Evolutionary conservation across 2,888 invertebrate species (phyloP), one percentile per base, ranked within the genome.

Genomic region (Latrodectus elegans): DNA sequence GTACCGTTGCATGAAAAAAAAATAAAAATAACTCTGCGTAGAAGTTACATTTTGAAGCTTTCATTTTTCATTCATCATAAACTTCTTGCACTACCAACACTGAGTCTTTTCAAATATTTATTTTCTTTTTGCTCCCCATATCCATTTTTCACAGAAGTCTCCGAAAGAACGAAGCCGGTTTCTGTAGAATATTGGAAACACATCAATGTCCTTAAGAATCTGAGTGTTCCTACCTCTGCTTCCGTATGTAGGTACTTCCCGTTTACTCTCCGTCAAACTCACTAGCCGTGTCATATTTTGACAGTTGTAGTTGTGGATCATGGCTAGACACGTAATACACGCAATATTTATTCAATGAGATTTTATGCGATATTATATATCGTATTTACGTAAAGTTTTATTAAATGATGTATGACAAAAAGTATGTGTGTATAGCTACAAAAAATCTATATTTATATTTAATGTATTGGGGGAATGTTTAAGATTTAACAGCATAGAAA

Each of bases 181-280:
- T 22, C 68, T 51, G 55, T 70, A 68, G 51, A 75, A 68, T 85
- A 85, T 85, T 70, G 85, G 85, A 85, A 85, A 85, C 75, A 68
- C 85, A 85, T 85, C 85, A 85, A 85, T 77, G 85, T 85, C 79
- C 65, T 80, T 79, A 79, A 85, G 74, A 85, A 75, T 78, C 22
- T 64, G n/a, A 60, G 64, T n/a, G 60, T 26, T 52, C 14, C 38
- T 64, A 26, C 0, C 38, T 11, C 64, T 49, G 9, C 14, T 75
- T 38, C 38, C 38, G n/a, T 10, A 60, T 12, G 60, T 60, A 11
- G 12, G 60, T 15, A 60, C 60, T 60, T n/a, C n/a, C 60, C 60
- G 60, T 60, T 60, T 60, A 60, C 60, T 11, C n/a, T 60, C 60
- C 6, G 38, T 38, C 38, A 38, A 38, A 38, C 38, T 6, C 38